Base-by-base conservation (phyloP, 2,113 vertebrate genomes). In the Pygoscelis antarcticus region DNA sequence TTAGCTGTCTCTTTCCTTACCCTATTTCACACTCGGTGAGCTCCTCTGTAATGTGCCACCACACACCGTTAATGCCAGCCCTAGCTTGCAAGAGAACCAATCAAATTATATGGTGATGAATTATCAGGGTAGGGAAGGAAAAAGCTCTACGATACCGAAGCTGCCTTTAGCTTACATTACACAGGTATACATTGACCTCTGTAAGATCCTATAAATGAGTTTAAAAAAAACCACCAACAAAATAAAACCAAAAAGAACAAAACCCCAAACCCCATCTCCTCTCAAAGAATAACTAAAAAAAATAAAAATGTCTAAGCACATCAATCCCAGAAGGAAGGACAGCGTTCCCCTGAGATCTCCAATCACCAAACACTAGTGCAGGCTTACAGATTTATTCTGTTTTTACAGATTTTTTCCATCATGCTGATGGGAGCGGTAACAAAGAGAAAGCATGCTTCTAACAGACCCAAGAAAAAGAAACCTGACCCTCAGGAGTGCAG, bases 11-110 rank as follows among this genome's bases (percentile, higher is more conserved):
- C 64, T 84, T 90, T 85, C 70, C 85, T 80, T 88, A 90, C 83
- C 76, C 91, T 93, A 83, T 88, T 90, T 88, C 93, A 96, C 68
- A 95, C 62, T 30, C 85, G 47, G 46, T 76, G 83, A 93, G 68
- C 58, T 93, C 91, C 87, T 91, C 91, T 86, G 88, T 74, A 88
- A 80, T 82, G 54, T 72, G 62, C 52, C 77, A 93, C 78, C 70
- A 49, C 79, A 93, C 60, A 95, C 57, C 65, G 87, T 49, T 87
- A 88, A 90, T 72, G 74, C 30, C 79, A 70, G 64, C 65, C 74
- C 46, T 77, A 65, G 70, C 83, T 95, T 82, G 75, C 54, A 78
- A 86, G 79, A 61, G 64, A 85, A 89, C 54, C 69, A 83, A 95
- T 83, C 76, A 78, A 80, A 81, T 89, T 72, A 69, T 30, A 83